Percentiles rank a stretch among this genome's conserved stretches.
Conservation (phyloP, 2,113 vertebrate species). For the Blennius ocellaris region DNA sequence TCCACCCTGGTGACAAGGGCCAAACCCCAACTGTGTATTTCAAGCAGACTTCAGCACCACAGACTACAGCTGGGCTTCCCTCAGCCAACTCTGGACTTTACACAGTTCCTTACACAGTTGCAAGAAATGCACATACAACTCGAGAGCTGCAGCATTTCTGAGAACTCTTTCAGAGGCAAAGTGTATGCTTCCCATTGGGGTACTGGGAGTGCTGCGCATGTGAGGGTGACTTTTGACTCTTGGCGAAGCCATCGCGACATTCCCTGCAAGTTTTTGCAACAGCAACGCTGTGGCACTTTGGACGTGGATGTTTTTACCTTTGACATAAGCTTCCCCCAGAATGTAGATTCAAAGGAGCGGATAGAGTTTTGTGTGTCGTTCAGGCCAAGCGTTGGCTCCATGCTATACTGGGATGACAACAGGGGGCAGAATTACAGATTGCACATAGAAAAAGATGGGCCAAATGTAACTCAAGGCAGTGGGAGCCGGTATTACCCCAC, state of each 20-base stretch:
- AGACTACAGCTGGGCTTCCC: constrained; percentile 74
- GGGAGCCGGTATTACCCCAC: background rate
- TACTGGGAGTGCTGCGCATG: constrained; percentile 64
- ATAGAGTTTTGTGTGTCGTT: constrained; percentile 79
- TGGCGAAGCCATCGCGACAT: constrained; percentile 81
- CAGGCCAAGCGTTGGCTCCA: constrained; percentile 42
- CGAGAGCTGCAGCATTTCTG: constrained; percentile 80
- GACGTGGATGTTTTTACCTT: constrained; percentile 79
- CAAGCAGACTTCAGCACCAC: constrained; percentile 16
- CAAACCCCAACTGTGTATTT: constrained; percentile 14
- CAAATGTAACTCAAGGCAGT: background rate
- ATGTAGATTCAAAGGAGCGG: constrained; percentile 36
- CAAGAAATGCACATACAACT: constrained; percentile 63
- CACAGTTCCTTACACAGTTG: constrained; percentile 58
- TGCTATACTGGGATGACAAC: constrained; percentile 74
- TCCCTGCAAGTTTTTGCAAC: constrained; percentile 71
- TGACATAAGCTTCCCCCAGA: constrained; percentile 67
- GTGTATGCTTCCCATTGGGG: constrained; percentile 69
- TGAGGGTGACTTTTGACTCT: constrained; percentile 82
- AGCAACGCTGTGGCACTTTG: background rate
- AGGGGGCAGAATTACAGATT: constrained; percentile 76
- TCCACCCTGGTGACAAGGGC: background rate
- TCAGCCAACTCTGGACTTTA: constrained; percentile 61
- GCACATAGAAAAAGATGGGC: constrained; percentile 37
- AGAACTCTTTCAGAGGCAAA: constrained; percentile 72